Evolutionary conservation across 2,888 invertebrate species (phyloP), one percentile per base, ranked within the genome.

Genomic region (Periphyllus acericola): DNA sequence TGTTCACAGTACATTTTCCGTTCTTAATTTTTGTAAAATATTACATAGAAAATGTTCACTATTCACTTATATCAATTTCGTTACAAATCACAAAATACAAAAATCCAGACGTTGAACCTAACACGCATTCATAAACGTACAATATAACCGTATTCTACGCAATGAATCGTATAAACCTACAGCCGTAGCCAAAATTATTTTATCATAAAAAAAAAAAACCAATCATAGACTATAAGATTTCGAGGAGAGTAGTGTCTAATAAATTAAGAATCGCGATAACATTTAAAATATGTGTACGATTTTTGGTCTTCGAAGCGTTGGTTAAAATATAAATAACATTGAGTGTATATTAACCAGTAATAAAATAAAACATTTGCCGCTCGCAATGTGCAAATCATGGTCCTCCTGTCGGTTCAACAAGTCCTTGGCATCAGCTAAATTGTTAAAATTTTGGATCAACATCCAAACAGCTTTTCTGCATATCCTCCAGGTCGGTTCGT

Each of bases 401-500:
- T 40, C 46, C 2, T 80, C 72, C 81, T 74, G 79, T 66, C 14
- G 79, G 25, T 80, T 74, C n/a, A 87, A 75, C n/a, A 87, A n/a
- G 29, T 46, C 55, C 74, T 87, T 29, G 0, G 74, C 81, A 3
- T 74, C 74, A 46, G 66, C 36, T 34, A 81, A 46, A 32, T 66
- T 55, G 19, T 85, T 78, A 78, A 4, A 68, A 32, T 80, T 60
- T 75, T 74, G 72, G 55, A 87, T 75, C 2, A 34, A 72, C 87
- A 81, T 87, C 74, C 87, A 87, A 17, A 87, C 81, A 4, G 87
- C 87, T 87, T 74, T 81, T 60, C 81, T 81, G 29, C 80, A 87
- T 74, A 60, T 81, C 25, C 29, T 81, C 87, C 87, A 87, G 9
- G 87, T 74, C 3, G 87, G 81, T 46, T 87, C 87, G 14, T 74